Evolutionary conservation across 2,888 invertebrate genomes (phyloP).

Genomic region (Meganola albula): DNA sequence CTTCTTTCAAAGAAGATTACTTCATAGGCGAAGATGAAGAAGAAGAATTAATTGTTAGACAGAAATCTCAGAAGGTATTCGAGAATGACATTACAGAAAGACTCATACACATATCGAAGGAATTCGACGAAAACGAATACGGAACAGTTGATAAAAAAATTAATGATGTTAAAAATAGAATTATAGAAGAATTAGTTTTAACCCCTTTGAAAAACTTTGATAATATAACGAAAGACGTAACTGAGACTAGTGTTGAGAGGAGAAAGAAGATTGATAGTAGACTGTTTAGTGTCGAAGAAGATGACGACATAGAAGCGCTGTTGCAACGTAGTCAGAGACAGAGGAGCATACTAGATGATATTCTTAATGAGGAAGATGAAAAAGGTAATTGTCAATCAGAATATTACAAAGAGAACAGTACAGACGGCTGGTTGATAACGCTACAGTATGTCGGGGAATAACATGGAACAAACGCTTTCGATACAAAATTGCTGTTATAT

Average conservation of each 20-base stretch:
- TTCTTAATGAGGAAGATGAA: constrained; percentile 79
- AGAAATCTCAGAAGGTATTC: constrained; percentile 63
- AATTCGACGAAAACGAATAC: constrained; percentile 58
- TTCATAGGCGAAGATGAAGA: constrained; percentile 60
- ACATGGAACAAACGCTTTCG: constrained; percentile 45
- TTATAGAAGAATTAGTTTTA: constrained; percentile 65
- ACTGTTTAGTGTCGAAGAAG: constrained; percentile 64
- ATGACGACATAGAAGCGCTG: constrained; percentile 80
- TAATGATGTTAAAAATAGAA: constrained; percentile 61
- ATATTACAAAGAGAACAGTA: constrained; percentile 44
- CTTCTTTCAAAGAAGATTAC: constrained; percentile 72
- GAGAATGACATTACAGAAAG: constrained; percentile 71
- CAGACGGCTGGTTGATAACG: constrained; percentile 59
- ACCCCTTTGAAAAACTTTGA: constrained; percentile 50
- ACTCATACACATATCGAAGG: constrained; percentile 65
- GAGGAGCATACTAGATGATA: constrained; percentile 83
- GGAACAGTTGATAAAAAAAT: constrained; percentile 48
- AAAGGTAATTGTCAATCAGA: constrained; percentile 71
- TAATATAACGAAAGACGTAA: constrained; percentile 60
- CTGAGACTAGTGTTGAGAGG: constrained; percentile 58
- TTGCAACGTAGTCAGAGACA: constrained; percentile 82
- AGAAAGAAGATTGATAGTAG: constrained; percentile 47
- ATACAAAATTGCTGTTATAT: constrained; percentile 38
- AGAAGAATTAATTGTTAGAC: constrained; percentile 56
- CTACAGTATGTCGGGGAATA: constrained; percentile 52